Percentiles rank a stretch among this genome's conserved stretches.
Conservation (phyloP, 2,113 vertebrate genomes). For the Strigops habroptila region DNA sequence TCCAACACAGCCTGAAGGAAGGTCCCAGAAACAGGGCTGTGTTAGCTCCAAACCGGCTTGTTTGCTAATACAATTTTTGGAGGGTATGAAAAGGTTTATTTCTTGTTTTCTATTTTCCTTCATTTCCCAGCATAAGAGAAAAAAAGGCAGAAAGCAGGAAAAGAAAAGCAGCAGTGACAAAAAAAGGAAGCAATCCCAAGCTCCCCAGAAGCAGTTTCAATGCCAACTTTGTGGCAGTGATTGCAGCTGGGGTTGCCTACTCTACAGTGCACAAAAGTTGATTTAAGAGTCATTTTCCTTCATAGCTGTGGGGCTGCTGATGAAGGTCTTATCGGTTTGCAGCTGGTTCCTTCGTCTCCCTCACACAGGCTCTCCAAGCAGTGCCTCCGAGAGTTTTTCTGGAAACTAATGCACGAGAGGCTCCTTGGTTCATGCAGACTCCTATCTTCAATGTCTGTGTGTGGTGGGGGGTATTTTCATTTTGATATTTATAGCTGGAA, state of each 20-base stretch:
- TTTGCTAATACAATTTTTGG: neutral
- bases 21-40: neutral
- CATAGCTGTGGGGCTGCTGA: rapidly evolving
- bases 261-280: neutral
- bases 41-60: neutral
- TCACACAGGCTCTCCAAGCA: neutral
- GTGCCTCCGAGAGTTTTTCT: neutral
- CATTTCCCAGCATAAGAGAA: neutral
- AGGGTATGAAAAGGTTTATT: neutral
- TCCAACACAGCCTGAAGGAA: neutral
- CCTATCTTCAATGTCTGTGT: neutral
- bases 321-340: neutral
- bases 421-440: neutral
- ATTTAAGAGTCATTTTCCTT: neutral
- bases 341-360: neutral
- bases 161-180: neutral
- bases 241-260: neutral
- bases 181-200: neutral
- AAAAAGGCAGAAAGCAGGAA: neutral
- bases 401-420: neutral
- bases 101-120: neutral
- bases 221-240: neutral
- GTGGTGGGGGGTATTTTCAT: neutral
- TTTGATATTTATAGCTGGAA: neutral
- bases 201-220: neutral